A percentile compares a stretch with the other conserved stretches of the same genome.
Evolutionary conservation across 2,888 invertebrate species (phyloP).

Genomic region (Plusia festucae): DNA sequence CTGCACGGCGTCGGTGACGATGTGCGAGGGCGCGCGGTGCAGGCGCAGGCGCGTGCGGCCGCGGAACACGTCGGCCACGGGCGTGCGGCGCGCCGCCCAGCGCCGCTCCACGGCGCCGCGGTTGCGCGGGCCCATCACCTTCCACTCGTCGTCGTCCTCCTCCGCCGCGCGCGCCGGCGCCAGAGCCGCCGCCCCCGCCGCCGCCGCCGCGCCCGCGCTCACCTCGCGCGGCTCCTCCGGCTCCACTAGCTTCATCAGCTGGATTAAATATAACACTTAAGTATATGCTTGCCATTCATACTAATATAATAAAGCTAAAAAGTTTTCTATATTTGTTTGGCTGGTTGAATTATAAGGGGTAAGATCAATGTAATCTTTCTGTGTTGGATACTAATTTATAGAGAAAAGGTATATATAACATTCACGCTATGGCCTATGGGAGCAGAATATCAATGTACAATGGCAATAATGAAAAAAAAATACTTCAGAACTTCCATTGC

Average conservation of each 20-base stretch:
- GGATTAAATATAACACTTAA: too few relatives aligned
- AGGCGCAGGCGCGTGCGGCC: conserved; percentile 96
- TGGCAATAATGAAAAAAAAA: too few relatives aligned
- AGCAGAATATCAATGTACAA: too few relatives aligned
- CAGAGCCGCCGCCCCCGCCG: conserved; percentile 84
- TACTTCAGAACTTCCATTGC: too few relatives aligned
- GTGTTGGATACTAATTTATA: too few relatives aligned
- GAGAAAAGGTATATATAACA: too few relatives aligned
- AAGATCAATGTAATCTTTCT: too few relatives aligned
- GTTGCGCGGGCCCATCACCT: conserved; percentile 96
- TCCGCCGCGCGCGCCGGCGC: conserved; percentile 73
- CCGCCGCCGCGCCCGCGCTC: conserved; percentile 59
- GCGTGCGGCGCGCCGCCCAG: conserved; percentile 92
- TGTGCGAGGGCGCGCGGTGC: conserved; percentile 90
- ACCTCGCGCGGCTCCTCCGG: conserved; percentile 86
- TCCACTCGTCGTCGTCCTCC: conserved; percentile 91
- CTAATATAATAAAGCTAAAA: too few relatives aligned
- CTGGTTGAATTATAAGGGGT: too few relatives aligned
- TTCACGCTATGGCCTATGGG: too few relatives aligned
- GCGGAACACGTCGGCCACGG: conserved; percentile 97
- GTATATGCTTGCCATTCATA: too few relatives aligned
- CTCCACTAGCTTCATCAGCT: conserved; percentile 90
- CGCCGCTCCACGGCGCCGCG: conserved; percentile 96
- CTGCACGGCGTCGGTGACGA: conserved; percentile 97
- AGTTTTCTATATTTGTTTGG: too few relatives aligned